Conservation (phyloP, 2,888 invertebrate genomes). For the Griposia aprilina region DNA sequence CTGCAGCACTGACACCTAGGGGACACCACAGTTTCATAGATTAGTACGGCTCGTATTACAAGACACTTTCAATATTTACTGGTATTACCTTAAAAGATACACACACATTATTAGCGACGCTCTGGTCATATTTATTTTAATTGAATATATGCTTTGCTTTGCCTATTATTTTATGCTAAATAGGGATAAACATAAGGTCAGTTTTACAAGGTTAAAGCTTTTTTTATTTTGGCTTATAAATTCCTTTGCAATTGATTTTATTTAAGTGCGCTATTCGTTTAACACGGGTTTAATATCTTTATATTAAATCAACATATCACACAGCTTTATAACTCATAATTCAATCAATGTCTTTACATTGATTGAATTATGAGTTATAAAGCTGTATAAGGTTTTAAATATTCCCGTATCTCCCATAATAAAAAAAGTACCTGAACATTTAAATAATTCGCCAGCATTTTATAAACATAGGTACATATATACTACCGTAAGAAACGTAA, state of each 20-base stretch:
- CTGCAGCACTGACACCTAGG: conserved; percentile 26
- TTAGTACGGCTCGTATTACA: conserved; percentile 60
- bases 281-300: background rate
- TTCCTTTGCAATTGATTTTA: background rate
- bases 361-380: conserved; percentile 17
- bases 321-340: no score
- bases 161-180: conserved; percentile 20
- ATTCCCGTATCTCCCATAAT: background rate
- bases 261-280: background rate
- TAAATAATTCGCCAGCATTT: conserved; percentile 7
- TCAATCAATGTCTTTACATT: no score
- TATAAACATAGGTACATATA: conserved; percentile 23
- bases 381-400: conserved; percentile 15
- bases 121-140: conserved; percentile 44
- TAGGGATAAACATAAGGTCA: conserved; percentile 1
- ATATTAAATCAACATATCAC: no score
- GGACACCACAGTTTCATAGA: conserved; percentile 48
- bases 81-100: conserved; percentile 50
- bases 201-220: background rate
- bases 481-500: conserved; percentile 33
- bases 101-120: conserved; percentile 45
- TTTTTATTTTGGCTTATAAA: background rate
- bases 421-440: background rate
- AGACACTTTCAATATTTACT: conserved; percentile 59
- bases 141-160: conserved; percentile 32